Conservation (phyloP, 30 jellyfish, hydroid and myxozoan genomes). For the Chrysaora quinquecirrha region DNA sequence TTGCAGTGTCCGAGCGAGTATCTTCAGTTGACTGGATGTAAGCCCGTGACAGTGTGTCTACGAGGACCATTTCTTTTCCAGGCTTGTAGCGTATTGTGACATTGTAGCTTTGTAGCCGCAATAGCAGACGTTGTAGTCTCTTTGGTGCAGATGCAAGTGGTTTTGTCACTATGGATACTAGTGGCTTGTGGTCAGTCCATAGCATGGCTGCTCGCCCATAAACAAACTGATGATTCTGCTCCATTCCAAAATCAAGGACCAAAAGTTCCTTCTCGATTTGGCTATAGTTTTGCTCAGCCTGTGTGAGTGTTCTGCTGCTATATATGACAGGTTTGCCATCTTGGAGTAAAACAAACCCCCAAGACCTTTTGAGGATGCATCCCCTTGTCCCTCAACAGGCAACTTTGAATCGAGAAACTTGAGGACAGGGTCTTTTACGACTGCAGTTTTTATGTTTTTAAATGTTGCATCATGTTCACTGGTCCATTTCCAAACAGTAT, state of each 20-base stretch:
- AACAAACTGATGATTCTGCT: neutral
- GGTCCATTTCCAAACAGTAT: constrained; percentile 1
- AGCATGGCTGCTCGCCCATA: neutral
- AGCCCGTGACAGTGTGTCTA: constrained; percentile 58
- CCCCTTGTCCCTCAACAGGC: too few relatives aligned
- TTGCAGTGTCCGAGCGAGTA: constrained; percentile 1
- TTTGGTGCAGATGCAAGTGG: constrained; percentile 23
- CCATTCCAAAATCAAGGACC: neutral
- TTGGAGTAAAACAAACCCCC: too few relatives aligned
- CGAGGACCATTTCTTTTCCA: constrained; percentile 61
- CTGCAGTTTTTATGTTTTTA: neutral
- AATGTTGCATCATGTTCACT: neutral
- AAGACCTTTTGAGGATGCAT: too few relatives aligned
- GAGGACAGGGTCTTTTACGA: too few relatives aligned
- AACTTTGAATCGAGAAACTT: neutral
- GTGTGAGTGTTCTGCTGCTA: too few relatives aligned
- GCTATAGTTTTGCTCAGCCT: neutral
- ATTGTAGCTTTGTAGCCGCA: constrained; percentile 47
- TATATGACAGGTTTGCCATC: too few relatives aligned
- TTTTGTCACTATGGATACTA: neutral
- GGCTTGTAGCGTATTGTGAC: constrained; percentile 39
- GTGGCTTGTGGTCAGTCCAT: neutral
- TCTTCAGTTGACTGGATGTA: constrained; percentile 5
- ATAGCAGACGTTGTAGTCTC: constrained; percentile 39
- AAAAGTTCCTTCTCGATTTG: neutral